A percentile compares a stretch with the other conserved stretches of the same genome.
Evolutionary conservation across 2,797 vertebrate genomes (phyloP).

Genomic region (Smutsia gigantea): DNA sequence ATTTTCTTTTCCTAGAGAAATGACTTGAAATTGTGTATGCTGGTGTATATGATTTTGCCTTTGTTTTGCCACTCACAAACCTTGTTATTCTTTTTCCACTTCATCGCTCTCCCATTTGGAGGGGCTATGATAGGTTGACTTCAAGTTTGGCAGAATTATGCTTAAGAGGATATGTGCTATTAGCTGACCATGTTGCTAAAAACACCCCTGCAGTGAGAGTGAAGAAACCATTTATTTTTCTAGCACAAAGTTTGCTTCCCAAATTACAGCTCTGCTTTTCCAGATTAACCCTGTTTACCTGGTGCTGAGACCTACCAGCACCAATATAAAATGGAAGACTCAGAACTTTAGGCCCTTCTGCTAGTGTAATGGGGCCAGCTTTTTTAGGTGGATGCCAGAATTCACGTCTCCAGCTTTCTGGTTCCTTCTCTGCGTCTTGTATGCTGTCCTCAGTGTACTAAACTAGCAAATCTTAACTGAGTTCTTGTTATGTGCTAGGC

Average conservation of each 20-base stretch:
- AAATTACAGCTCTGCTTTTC: slow-evolving; percentile 64
- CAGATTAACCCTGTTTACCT: slow-evolving; percentile 5
- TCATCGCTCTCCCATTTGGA: not conserved
- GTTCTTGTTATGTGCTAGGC: not conserved
- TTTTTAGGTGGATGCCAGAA: not conserved
- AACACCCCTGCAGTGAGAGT: slow-evolving; percentile 30
- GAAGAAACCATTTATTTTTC: slow-evolving; percentile 67
- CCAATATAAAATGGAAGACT: not conserved
- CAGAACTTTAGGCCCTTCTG: not conserved
- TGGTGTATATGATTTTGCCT: slow-evolving; percentile 40
- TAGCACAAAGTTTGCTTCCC: slow-evolving; percentile 18
- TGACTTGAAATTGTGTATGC: slow-evolving; percentile 28
- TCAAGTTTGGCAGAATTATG: slow-evolving; percentile 1
- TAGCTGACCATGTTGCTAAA: slow-evolving; percentile 74
- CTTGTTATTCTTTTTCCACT: slow-evolving; percentile 10
- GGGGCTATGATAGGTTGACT: slow-evolving; percentile 1
- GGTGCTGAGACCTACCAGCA: not conserved
- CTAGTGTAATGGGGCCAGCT: not conserved
- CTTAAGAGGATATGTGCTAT: slow-evolving; percentile 66
- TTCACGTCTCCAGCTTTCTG: not conserved
- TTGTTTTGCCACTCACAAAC: slow-evolving; percentile 42
- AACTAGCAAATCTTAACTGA: slow-evolving; percentile 39
- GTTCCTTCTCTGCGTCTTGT: not conserved
- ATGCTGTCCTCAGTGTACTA: not conserved
- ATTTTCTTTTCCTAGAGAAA: slow-evolving; percentile 46